Base-by-base conservation (phyloP, 2,113 vertebrate species). In the Cyprinodon brontotheroides region DNA sequence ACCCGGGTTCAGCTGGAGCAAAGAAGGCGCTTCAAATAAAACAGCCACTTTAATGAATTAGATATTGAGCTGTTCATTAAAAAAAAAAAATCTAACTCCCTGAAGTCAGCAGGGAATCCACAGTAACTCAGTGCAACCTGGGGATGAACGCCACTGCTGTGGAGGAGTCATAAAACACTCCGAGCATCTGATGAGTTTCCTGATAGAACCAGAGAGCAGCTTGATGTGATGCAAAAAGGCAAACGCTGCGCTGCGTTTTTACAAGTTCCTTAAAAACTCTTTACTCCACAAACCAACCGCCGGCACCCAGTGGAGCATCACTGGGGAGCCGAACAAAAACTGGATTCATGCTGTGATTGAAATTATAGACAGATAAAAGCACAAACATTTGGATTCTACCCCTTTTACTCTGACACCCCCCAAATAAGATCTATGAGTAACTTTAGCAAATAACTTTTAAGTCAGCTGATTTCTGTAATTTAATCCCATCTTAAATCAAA, bases 31-130 rank as follows among this genome's bases (percentile, higher is more conserved):
- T 91, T 92, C 87, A 91, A 93, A 93, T 92, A 92, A 93, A 94
- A 93, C 82, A 89, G 88, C 88, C 93, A 94, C 93, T 94, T 94
- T 94, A 95, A 95, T 94, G 91, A 94, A 95, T 94, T 94, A 86
- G 93, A 90, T 94, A 94, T 94, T 91, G 93, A 95, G 92, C 92
- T 86, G 85, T 89, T 93, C 90, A 91, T 93, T 91, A 92, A 92
- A 91, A 92, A 29, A 29, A 29, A 29, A 86, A 85, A 88, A 87
- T 82, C 75, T 37, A 84, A 93, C 91, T 93, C 90, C 87, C 90
- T 76, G 79, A 87, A 91, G 93, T 94, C 93, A 94, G 92, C 93
- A 92, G 84, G 85, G 86, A 78, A 87, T 81, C 80, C 80, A 79
- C 66, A 78, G 83, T 74, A 73, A 66, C 68, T 80, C 70, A 91